Evolutionary conservation across 2,888 invertebrate genomes (phyloP).

Genomic region (Chymomyza fuscimana): DNA sequence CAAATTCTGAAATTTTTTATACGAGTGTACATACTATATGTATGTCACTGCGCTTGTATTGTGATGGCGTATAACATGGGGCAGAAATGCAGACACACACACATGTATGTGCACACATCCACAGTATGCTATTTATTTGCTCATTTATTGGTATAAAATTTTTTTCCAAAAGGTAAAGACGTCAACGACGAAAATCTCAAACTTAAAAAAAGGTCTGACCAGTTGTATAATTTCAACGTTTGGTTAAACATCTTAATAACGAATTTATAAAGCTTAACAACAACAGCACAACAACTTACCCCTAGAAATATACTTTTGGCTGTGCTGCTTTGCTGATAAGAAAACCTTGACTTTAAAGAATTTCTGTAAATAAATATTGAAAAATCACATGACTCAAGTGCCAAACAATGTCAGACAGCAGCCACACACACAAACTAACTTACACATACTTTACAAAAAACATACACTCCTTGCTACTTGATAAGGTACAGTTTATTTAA

Average conservation of each 20-base stretch:
- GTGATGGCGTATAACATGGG: no score
- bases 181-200: neutral
- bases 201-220: neutral
- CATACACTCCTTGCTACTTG: no score
- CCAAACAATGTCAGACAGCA: constrained; percentile 50
- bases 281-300: constrained; percentile 20
- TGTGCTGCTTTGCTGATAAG: constrained; percentile 3
- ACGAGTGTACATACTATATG: no score
- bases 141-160: constrained; percentile 54
- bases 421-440: neutral
- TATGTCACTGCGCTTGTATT: no score
- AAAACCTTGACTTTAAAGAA: constrained; percentile 55
- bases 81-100: no score
- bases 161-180: neutral
- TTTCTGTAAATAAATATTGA: constrained; percentile 44
- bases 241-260: constrained; percentile 57
- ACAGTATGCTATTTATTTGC: constrained; percentile 51
- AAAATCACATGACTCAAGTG: constrained; percentile 35
- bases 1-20: no score
- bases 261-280: constrained; percentile 58
- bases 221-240: constrained; percentile 22
- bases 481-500: no score
- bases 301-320: neutral
- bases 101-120: no score
- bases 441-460: neutral